Base-by-base conservation (phyloP, 2,888 invertebrate genomes). In the Scaeva pyrastri region DNA sequence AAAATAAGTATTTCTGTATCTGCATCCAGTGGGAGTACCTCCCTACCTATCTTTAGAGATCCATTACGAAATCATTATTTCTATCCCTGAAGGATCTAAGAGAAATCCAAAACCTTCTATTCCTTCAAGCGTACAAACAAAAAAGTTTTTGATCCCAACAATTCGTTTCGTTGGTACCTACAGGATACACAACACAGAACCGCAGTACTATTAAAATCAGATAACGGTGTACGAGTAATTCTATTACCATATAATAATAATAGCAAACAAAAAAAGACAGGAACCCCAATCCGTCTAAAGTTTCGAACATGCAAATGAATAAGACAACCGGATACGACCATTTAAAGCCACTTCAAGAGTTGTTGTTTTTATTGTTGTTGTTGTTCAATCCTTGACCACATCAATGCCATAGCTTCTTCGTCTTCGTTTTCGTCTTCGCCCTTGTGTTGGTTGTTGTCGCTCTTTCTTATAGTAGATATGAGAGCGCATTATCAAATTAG, bases 251-350 rank as follows among this genome's bases (percentile, higher is more conserved):
- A 43, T n/a, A 26, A 36, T 12, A 41, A 41, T 60, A 50, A n/a
- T n/a, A n/a, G n/a, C n/a, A n/a, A n/a, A 60, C 39, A 60, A 64
- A 85, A 76, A 77, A 77, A n/a, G n/a, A n/a, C n/a, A n/a, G n/a
- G n/a, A 62, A 70, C 77, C 50, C 68, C 82, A 82, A 86, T 86
- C 86, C 74, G 82, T 86, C 82, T 64, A 70, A 82, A 86, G 64
- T 86, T 82, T 73, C 55, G 26, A 56, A 86, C 82, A 82, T 74
- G 86, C 82, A 74, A 81, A 86, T 86, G 77, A 70, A 77, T 82
- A 86, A 86, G 86, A 86, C 86, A 86, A 82, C 77, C 86, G 86
- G 86, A 86, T 86, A 78, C 86, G 82, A 74, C 82, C 86, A 86
- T 82, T 86, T 86, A 73, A 86, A 86, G 82, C 77, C 85, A 76